Conservation (phyloP, 2,113 vertebrate species). For the Actinemys pallida region DNA sequence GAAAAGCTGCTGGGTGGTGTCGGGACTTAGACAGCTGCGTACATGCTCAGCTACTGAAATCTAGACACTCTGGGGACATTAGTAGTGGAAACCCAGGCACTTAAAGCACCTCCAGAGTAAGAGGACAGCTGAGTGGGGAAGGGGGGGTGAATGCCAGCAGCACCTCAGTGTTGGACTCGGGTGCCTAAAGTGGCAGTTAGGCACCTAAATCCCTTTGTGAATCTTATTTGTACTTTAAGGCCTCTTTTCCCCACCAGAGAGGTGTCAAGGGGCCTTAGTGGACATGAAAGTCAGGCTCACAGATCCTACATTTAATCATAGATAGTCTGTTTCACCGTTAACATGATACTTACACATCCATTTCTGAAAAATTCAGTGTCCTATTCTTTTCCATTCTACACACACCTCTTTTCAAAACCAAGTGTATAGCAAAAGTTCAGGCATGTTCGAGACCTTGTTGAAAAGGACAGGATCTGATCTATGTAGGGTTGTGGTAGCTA, state of each 20-base stretch:
- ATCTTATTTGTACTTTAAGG: not conserved
- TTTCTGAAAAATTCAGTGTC: constrained; percentile 10
- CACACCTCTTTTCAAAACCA: not conserved
- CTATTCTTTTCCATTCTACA: constrained; percentile 32
- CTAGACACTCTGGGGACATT: too few relatives aligned
- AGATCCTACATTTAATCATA: constrained; percentile 20
- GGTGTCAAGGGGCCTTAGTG: not conserved
- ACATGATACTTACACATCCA: not conserved
- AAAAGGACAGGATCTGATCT: not conserved
- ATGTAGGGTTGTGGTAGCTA: not conserved
- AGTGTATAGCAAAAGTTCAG: not conserved
- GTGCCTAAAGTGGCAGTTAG: not conserved
- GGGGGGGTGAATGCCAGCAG: not conserved
- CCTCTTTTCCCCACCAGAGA: constrained; percentile 24
- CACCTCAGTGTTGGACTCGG: not conserved
- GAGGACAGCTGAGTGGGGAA: too few relatives aligned
- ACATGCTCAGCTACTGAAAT: too few relatives aligned
- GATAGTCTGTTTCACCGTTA: constrained; percentile 35
- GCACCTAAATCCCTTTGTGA: not conserved
- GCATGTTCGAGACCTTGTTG: not conserved
- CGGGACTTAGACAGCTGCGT: too few relatives aligned
- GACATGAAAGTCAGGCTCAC: constrained; percentile 16
- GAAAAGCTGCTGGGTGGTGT: too few relatives aligned
- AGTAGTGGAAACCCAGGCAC: too few relatives aligned
- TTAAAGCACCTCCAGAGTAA: too few relatives aligned